Base-by-base conservation (phyloP, 2,888 invertebrate genomes). In the Endotricha flammealis region DNA sequence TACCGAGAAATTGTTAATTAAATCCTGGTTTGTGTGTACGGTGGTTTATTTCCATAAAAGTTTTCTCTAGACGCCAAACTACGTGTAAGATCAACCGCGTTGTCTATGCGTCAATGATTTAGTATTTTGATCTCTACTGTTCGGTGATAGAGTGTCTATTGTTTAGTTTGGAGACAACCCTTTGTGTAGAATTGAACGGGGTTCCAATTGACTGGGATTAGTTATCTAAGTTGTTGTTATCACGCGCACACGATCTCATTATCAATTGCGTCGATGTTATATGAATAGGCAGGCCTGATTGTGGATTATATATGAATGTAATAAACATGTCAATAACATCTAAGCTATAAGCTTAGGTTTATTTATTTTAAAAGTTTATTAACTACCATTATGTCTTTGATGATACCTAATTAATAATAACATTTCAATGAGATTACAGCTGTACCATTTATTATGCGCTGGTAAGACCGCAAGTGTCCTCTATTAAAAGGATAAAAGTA, bases 161-260 rank as follows among this genome's bases (percentile, higher is more conserved):
- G 12, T 27, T 8, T 7, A 2, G 2, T 8, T 1, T 27, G 2
- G n/a, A 4, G n/a, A 8, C 20, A 3, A 7, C 32, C 22, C 20
- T 22, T 28, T 28, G 28, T 29, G 12, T 22, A 9, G 9, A 13
- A 12, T 3, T 4, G 27, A 27, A 28, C 20, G 11, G 12, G 17
- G 12, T 9, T 28, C 12, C 34, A 35, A 62, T 67, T 64, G 64
- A 59, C 59, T 64, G 46, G 58, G 61, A 65, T 68, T 65, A 69
- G 62, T 57, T 65, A 64, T 64, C 59, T 49, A 39, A 41, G 50
- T 50, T 53, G 57, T 52, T 56, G 60, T 48, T 46, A 38, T 60
- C 60, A 53, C 51, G 55, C 53, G 48, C 52, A 48, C 49, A 51
- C 54, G 53, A 50, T 54, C 48, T 60, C 57, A 52, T 46, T 55